These are phyloP conservation scores for Zaprionus tsacasi DNA, from an alignment of 1,140 invertebrate genomes.

Conservation along the genomic window DNA sequence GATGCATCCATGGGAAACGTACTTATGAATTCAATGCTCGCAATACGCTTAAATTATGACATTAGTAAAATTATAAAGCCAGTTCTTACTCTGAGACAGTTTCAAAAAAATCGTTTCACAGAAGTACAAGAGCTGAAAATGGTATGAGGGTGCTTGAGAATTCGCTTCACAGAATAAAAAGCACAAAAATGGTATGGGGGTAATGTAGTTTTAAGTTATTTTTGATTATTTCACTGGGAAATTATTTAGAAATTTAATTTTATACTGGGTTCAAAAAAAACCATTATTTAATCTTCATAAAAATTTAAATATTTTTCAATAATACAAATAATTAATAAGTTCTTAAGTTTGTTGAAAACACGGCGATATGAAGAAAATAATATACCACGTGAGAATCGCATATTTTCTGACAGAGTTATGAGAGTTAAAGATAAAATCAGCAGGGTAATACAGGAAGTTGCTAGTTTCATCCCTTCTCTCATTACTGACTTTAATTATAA, in stretches of 20 bases:
- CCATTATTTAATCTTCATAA: no score
- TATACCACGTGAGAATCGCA: neutral
- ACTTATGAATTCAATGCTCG: constrained; percentile 20
- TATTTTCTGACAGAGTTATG: neutral
- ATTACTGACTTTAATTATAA: neutral
- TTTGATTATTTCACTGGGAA: no score
- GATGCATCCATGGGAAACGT: constrained; percentile 44
- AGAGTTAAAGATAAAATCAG: neutral
- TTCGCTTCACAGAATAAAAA: neutral
- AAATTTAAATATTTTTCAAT: no score
- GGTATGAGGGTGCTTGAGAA: neutral
- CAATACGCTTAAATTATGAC: constrained; percentile 32
- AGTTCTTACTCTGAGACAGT: constrained; percentile 6
- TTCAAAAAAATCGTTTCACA: constrained; percentile 4
- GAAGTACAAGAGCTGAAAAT: neutral
- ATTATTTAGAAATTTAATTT: no score
- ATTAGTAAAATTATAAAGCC: constrained; percentile 29
- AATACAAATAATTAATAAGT: no score
- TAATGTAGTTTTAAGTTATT: neutral
- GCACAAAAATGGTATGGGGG: neutral
- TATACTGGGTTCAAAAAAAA: no score
- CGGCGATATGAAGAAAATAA: no score
- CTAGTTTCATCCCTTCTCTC: neutral
- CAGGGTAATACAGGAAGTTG: neutral
- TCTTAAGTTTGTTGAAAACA: no score